Evolutionary conservation across 2,797 vertebrate species (phyloP).

Genomic region (Sebastes nivosus): DNA sequence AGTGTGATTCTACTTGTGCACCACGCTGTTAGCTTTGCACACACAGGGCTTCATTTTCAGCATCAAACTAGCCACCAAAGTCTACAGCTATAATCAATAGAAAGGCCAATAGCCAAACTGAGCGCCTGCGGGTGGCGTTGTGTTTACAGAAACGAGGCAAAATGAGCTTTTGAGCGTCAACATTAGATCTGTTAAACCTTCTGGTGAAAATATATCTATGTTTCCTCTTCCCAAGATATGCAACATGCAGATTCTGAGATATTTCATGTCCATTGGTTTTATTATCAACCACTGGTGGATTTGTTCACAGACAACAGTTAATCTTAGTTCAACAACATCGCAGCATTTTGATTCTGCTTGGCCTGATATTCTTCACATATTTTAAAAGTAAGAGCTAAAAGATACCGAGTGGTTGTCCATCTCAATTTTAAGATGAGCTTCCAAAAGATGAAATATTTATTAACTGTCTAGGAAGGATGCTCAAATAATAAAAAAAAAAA

Average conservation of each 20-base stretch:
- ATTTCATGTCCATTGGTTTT: neutral
- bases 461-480: constrained; percentile 51
- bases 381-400: constrained; percentile 25
- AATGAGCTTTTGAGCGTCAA: constrained; percentile 24
- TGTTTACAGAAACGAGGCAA: constrained; percentile 50
- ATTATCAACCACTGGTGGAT: constrained; percentile 2
- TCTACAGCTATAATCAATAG: constrained; percentile 2
- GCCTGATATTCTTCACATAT: constrained; percentile 20
- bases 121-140: constrained; percentile 3
- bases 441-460: constrained; percentile 51
- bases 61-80: constrained; percentile 25
- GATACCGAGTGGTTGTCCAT: constrained; percentile 27
- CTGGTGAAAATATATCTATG: neutral
- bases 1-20: constrained; percentile 17
- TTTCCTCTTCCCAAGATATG: constrained; percentile 8
- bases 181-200: constrained; percentile 5
- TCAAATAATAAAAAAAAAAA: constrained; percentile 52
- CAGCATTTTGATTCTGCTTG: constrained; percentile 31
- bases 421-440: constrained; percentile 44
- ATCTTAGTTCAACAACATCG: constrained; percentile 9
- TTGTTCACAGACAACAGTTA: constrained; percentile 7
- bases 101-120: neutral
- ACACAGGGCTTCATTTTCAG: constrained; percentile 23
- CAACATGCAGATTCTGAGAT: neutral
- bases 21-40: constrained; percentile 11